These are phyloP conservation scores for Chymomyza caudatula DNA, from an alignment of 2,888 invertebrate genomes.

Conservation along the genomic window DNA sequence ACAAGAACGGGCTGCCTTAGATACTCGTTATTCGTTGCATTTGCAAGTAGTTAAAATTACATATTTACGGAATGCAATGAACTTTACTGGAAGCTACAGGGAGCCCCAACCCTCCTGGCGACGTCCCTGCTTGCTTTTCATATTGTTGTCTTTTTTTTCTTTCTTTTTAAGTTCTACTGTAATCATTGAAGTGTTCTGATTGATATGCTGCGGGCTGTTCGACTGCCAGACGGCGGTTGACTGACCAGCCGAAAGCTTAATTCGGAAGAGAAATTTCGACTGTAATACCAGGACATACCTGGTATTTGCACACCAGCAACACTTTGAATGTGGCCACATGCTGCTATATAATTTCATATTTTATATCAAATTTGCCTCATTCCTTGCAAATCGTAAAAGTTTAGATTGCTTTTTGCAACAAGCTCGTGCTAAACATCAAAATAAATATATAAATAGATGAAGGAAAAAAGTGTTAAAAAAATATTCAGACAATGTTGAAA, in stretches of 20 bases:
- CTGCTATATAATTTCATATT: neutral
- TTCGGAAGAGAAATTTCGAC: neutral
- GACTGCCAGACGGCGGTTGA: neutral
- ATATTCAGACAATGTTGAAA: too few species aligned
- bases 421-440: constrained; percentile 22
- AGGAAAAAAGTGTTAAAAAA: neutral
- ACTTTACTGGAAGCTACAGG: too few species aligned
- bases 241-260: neutral
- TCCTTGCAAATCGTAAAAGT: constrained; percentile 38
- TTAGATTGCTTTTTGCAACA: constrained; percentile 47
- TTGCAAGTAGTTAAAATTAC: too few species aligned
- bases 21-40: too few species aligned
- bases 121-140: neutral
- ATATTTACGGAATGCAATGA: too few species aligned
- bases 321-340: neutral
- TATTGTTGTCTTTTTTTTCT: neutral
- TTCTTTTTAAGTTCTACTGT: neutral
- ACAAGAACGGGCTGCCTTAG: too few species aligned
- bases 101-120: too few species aligned
- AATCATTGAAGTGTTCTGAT: constrained; percentile 48
- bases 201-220: constrained; percentile 34
- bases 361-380: neutral
- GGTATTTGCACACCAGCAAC: neutral
- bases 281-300: neutral
- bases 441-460: neutral